Evolutionary conservation across 2,888 invertebrate species (phyloP).

Genomic region (Tenthredo amoena): DNA sequence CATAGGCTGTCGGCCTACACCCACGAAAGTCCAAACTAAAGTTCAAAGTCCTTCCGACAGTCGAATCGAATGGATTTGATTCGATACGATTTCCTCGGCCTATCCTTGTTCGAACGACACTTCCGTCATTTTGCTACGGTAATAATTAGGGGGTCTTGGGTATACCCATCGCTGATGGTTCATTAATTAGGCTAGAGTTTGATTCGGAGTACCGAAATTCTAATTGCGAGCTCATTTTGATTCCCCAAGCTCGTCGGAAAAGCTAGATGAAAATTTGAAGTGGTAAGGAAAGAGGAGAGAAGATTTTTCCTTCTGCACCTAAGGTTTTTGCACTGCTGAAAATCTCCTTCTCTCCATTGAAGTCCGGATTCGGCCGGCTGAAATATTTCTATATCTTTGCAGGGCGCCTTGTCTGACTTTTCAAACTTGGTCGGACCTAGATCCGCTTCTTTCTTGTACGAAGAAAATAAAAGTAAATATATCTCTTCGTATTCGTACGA

Average conservation of each 20-base stretch:
- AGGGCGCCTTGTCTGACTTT: not conserved
- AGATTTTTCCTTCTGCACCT: not conserved
- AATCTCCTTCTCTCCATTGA: not conserved
- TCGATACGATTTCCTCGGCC: slow-evolving; percentile 21
- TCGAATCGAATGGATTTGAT: slow-evolving; percentile 13
- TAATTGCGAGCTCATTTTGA: not conserved
- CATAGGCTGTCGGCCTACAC: slow-evolving; percentile 32
- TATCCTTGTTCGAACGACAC: not conserved
- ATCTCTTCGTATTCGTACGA: slow-evolving; percentile 13
- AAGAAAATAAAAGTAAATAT: slow-evolving; percentile 3
- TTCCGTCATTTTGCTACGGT: not conserved
- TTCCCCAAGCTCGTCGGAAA: not conserved
- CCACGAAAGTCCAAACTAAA: slow-evolving; percentile 25
- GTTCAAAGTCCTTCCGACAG: slow-evolving; percentile 45
- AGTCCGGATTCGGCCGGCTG: not conserved
- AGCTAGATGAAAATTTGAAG: not conserved
- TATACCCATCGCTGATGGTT: not conserved
- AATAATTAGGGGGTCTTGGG: not conserved
- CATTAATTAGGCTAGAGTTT: slow-evolving; percentile 23
- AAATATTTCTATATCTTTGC: not conserved
- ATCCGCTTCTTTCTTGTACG: slow-evolving; percentile 14
- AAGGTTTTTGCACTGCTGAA: not conserved
- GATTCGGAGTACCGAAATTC: not conserved
- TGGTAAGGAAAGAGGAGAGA: not conserved
- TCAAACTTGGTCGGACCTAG: slow-evolving; percentile 21